These are phyloP conservation scores for Cyphotilapia sp. DNA, from an alignment of 2,113 vertebrate genomes.

Conservation along the genomic window DNA sequence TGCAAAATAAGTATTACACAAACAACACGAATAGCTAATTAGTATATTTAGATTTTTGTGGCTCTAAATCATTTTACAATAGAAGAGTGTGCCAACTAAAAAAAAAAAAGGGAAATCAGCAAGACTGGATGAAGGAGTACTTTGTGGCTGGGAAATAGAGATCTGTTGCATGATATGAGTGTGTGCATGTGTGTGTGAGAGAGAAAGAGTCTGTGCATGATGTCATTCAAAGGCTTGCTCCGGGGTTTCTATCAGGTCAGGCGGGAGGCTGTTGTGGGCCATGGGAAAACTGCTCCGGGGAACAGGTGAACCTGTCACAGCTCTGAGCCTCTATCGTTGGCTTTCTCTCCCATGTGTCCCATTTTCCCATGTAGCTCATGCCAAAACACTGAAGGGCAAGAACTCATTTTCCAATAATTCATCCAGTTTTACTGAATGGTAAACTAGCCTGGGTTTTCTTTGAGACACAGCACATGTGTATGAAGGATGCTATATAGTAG, in stretches of 20 bases:
- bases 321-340: constrained; percentile 11
- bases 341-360: constrained; percentile 30
- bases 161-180: constrained; percentile 9
- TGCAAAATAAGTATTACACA: rapidly evolving
- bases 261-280: constrained; percentile 50
- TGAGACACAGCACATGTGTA: not conserved
- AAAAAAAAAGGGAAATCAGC: not conserved
- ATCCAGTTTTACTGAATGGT: not conserved
- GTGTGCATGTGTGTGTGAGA: not conserved
- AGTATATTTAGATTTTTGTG: rapidly evolving
- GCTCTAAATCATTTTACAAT: not conserved
- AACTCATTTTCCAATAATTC: not conserved
- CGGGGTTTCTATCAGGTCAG: constrained; percentile 47
- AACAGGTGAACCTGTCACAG: constrained; percentile 74
- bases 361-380: constrained; percentile 59
- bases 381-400: constrained; percentile 56
- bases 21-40: not conserved
- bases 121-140: not conserved
- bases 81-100: not conserved
- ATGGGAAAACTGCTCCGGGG: constrained; percentile 68
- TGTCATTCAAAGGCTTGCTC: constrained; percentile 26
- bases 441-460: not conserved
- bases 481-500: not conserved
- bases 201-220: constrained; percentile 1
- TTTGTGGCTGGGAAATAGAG: not conserved